phyloP scores from a whole-genome alignment of 1,140 invertebrate species.

The Vollenhovia emeryi region DNA sequence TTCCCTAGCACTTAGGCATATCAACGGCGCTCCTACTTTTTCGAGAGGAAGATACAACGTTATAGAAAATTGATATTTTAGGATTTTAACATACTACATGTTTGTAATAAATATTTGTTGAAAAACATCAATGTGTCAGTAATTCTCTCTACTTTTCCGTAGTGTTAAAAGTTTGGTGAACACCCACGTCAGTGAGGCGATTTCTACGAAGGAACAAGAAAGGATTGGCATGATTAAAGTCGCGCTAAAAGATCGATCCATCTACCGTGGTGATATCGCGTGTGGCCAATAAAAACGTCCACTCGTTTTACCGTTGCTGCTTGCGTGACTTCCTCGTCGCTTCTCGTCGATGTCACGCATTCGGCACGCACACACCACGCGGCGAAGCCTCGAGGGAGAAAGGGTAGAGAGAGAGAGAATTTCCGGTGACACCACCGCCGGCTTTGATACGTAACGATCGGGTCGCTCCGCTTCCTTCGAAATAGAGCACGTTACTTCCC shows the following conservation, averaged over 20 bases:
- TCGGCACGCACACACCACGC: not conserved
- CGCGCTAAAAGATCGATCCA: not conserved
- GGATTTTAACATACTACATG: constrained; percentile 29
- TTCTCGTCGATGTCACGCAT: not conserved
- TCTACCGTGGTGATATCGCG: not conserved
- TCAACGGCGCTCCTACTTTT: not conserved
- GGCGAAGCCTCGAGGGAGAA: not conserved
- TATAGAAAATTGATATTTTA: constrained; percentile 25
- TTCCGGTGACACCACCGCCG: not conserved
- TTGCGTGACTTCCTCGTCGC: constrained; percentile 11
- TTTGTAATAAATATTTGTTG: constrained; percentile 65
- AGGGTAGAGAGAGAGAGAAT: not conserved
- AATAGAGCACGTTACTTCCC: not conserved
- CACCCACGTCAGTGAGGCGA: not conserved
- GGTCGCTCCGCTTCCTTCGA: not conserved
- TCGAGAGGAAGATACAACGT: not conserved
- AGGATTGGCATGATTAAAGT: constrained; percentile 4
- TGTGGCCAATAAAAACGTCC: not conserved
- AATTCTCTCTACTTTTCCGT: not conserved
- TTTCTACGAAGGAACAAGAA: not conserved
- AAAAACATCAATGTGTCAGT: constrained; percentile 15
- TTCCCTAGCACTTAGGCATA: constrained; percentile 31
- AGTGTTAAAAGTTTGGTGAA: not conserved
- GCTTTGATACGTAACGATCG: not conserved
- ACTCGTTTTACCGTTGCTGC: not conserved